These are phyloP conservation scores for Corynorhinus townsendii DNA, from an alignment of 2,113 vertebrate genomes.

Conservation along the genomic window DNA sequence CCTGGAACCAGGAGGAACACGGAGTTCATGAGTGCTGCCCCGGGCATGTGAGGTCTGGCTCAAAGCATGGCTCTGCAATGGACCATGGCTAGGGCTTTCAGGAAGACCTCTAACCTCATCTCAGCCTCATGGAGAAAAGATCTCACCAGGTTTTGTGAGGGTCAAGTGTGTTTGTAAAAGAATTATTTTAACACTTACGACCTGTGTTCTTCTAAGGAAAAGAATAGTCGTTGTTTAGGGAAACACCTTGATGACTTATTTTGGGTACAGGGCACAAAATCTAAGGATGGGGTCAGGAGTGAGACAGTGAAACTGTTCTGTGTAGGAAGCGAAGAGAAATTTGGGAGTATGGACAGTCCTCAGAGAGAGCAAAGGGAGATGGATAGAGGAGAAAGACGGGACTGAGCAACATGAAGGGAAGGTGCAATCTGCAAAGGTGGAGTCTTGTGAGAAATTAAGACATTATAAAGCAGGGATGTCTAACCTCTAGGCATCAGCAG, in stretches of 20 bases:
- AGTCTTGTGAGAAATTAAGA: neutral
- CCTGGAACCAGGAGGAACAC: neutral
- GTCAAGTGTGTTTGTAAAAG: neutral
- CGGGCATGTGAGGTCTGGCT: rapidly evolving
- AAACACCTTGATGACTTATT: neutral
- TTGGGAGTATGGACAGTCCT: neutral
- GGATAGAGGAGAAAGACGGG: neutral
- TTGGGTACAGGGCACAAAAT: neutral
- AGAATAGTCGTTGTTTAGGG: neutral
- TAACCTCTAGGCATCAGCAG: neutral
- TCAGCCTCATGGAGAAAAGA: neutral
- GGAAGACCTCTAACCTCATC: neutral
- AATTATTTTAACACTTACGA: neutral
- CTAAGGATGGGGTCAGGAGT: neutral
- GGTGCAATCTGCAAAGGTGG: neutral
- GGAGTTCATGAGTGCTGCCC: no score
- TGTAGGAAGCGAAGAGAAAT: neutral
- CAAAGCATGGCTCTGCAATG: rapidly evolving
- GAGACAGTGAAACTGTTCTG: neutral
- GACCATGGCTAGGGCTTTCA: neutral
- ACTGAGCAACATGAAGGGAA: neutral
- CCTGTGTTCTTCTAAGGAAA: no score
- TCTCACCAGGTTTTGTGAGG: neutral
- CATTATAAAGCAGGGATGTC: neutral
- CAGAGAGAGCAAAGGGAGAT: neutral